Percentiles rank a stretch among this genome's conserved stretches.
Conservation (phyloP, 2,113 vertebrate species). For the Neogale vison region DNA sequence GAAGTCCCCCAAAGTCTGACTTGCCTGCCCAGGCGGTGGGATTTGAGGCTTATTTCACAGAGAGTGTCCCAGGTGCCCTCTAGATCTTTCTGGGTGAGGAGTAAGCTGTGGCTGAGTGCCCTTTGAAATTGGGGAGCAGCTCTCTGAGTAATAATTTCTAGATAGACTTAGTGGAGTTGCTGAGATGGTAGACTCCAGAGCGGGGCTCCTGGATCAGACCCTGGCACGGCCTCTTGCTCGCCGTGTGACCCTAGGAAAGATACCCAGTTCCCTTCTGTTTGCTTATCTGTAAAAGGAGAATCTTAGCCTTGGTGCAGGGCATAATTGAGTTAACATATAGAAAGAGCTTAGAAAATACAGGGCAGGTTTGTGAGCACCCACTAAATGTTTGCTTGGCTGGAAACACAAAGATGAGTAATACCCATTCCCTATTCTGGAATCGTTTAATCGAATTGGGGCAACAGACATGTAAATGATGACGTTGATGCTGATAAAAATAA, state of each 20-base stretch:
- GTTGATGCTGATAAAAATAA: neutral
- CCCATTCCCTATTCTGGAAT: neutral
- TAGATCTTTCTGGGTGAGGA: neutral
- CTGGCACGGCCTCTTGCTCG: neutral
- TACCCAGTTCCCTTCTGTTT: neutral
- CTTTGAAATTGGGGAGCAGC: neutral
- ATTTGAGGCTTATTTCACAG: neutral
- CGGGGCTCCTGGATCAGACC: neutral
- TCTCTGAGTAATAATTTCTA: neutral
- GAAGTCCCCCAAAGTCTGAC: slow-evolving; percentile 60
- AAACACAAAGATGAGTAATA: neutral
- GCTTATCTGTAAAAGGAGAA: neutral
- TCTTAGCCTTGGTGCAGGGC: neutral
- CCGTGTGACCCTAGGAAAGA: neutral
- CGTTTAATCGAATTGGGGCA: neutral
- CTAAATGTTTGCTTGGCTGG: neutral
- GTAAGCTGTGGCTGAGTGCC: neutral
- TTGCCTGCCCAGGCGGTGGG: neutral
- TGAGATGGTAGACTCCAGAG: neutral
- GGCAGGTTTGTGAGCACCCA: neutral
- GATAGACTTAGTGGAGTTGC: neutral
- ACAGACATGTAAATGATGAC: neutral
- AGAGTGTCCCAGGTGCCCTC: neutral
- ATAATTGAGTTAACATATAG: neutral
- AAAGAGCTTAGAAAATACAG: neutral